These are phyloP conservation scores for Elmis aenea DNA, from an alignment of 2,888 invertebrate genomes.

Conservation along the genomic window DNA sequence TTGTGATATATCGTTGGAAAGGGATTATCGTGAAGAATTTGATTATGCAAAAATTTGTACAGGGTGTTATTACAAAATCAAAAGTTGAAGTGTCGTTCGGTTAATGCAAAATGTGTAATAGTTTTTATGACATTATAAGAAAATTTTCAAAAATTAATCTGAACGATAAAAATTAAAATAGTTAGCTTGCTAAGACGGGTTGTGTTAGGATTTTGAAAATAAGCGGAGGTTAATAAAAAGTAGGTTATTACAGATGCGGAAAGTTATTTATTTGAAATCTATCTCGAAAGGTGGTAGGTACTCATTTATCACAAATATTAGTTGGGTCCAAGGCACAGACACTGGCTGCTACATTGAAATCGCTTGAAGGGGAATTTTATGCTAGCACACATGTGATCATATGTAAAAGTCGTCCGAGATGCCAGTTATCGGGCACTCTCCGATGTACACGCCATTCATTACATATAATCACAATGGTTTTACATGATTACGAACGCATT, in stretches of 20 bases:
- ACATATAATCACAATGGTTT: constrained; percentile 2
- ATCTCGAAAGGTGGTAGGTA: constrained; percentile 44
- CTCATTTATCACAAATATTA: constrained; percentile 46
- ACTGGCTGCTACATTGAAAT: constrained; percentile 43
- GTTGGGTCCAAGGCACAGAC: constrained; percentile 46
- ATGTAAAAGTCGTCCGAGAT: constrained; percentile 11
- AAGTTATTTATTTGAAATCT: constrained; percentile 43
- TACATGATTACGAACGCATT: constrained; percentile 12
- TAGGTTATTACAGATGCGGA: constrained; percentile 35
- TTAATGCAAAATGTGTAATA: no score
- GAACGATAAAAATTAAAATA: no score
- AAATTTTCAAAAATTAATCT: no score
- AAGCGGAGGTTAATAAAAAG: constrained; percentile 7
- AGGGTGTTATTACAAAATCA: no score
- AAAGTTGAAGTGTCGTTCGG: no score
- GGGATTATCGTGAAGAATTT: no score
- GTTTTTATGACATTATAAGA: no score
- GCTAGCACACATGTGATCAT: constrained; percentile 10
- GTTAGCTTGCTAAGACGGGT: no score
- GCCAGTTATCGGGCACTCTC: no score
- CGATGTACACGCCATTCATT: constrained; percentile 1
- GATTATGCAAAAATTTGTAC: no score
- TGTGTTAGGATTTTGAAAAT: no score
- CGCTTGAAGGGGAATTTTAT: constrained; percentile 18
- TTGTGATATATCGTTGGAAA: no score